Evolutionary conservation across 2,113 vertebrate species (phyloP).

Genomic region (Pteropus alecto): DNA sequence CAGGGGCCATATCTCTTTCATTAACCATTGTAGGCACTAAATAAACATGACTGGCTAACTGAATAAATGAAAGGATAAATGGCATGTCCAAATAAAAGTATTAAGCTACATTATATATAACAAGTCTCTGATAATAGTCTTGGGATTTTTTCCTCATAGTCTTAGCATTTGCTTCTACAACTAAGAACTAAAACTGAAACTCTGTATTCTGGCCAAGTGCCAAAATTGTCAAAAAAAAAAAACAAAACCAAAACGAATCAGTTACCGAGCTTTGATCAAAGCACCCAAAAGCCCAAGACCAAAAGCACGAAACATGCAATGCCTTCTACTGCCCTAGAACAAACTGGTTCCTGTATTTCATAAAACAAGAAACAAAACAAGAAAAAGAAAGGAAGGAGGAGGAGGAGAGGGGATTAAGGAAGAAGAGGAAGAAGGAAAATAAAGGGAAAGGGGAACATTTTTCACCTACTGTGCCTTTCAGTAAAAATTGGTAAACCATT

Average conservation of each 20-base stretch:
- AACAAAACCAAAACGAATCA: conserved; percentile 56
- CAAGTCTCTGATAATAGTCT: not conserved
- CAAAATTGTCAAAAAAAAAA: not conserved
- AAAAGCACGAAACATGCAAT: not conserved
- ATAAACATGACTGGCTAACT: not conserved
- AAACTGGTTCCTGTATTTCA: conserved; percentile 48
- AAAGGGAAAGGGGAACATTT: conserved; percentile 23
- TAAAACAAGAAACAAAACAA: conserved; percentile 3
- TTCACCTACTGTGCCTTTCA: conserved; percentile 22
- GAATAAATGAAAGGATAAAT: conserved; percentile 25
- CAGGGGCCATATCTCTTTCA: not conserved
- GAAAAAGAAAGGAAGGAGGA: not conserved
- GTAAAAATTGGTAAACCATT: conserved; percentile 42
- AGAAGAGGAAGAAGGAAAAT: not conserved
- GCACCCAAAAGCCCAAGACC: not conserved
- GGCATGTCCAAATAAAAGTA: not conserved
- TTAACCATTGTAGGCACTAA: not conserved
- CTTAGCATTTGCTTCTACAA: conserved; percentile 9
- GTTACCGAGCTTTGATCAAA: conserved; percentile 32
- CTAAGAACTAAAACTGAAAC: conserved; percentile 33
- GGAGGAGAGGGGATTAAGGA: no score
- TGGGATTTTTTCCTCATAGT: conserved; percentile 8
- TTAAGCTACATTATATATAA: not conserved
- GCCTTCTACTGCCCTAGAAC: not conserved
- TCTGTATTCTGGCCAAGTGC: not conserved